These are phyloP conservation scores for Samia ricini DNA, from an alignment of 1,140 invertebrate species.

Conservation along the genomic window DNA sequence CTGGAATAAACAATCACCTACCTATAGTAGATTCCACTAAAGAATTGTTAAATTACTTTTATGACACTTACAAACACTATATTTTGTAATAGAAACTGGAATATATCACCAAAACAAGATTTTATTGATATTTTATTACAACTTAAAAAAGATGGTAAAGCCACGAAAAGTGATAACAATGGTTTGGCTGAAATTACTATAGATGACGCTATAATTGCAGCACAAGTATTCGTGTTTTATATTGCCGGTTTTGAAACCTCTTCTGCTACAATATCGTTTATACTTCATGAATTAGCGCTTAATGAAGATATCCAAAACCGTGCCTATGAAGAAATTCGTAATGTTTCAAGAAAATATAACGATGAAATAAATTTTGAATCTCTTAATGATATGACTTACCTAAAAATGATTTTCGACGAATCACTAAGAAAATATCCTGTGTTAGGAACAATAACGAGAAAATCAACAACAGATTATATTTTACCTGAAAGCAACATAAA, in stretches of 20 bases:
- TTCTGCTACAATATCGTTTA: slow-evolving; percentile 28
- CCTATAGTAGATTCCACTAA: slow-evolving; percentile 17
- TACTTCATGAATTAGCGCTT: slow-evolving; percentile 53
- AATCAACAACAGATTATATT: slow-evolving; percentile 49
- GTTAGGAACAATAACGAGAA: slow-evolving; percentile 17
- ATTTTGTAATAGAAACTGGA: slow-evolving; percentile 13
- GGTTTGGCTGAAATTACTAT: slow-evolving; percentile 19
- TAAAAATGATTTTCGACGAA: slow-evolving; percentile 32
- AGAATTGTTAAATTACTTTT: slow-evolving; percentile 20
- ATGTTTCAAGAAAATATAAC: slow-evolving; percentile 22
- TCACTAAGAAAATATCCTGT: slow-evolving; percentile 27
- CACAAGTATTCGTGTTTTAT: slow-evolving; percentile 56
- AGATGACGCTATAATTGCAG: slow-evolving; percentile 42
- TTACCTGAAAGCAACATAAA: slow-evolving; percentile 68
- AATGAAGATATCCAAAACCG: slow-evolving; percentile 33
- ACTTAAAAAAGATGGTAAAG: not conserved
- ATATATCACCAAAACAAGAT: slow-evolving; percentile 18
- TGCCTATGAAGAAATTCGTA: slow-evolving; percentile 21
- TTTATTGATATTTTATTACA: slow-evolving; percentile 32
- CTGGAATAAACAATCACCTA: slow-evolving; percentile 24
- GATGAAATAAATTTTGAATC: slow-evolving; percentile 28
- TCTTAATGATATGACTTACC: slow-evolving; percentile 31
- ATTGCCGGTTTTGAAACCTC: slow-evolving; percentile 47
- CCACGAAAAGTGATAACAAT: not conserved
- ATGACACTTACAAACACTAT: slow-evolving; percentile 20